A percentile compares a stretch with the other conserved stretches of the same genome.
phyloP scores from a whole-genome alignment of 2,888 invertebrate species.

The Chironomus tentans region DNA sequence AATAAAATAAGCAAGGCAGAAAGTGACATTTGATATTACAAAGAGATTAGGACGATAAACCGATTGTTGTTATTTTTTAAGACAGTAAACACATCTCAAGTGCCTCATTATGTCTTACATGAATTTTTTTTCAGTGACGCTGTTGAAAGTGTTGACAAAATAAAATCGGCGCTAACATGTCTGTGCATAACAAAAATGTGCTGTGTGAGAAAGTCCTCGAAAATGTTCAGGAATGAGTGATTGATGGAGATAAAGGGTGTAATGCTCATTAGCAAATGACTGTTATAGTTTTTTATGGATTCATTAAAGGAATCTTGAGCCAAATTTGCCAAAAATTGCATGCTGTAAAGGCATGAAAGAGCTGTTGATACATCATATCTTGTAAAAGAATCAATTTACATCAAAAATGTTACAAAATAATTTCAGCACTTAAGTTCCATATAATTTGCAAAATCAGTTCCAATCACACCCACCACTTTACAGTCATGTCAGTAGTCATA shows the following conservation, averaged over 20 bases:
- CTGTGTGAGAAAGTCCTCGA: neutral
- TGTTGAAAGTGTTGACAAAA: neutral
- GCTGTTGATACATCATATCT: too few species aligned
- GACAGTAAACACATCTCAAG: neutral
- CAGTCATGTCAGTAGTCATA: neutral
- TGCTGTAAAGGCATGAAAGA: too few species aligned
- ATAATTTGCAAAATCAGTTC: neutral
- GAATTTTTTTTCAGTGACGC: neutral
- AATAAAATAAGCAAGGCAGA: neutral
- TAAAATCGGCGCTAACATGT: neutral
- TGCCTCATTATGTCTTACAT: neutral
- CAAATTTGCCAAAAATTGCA: too few species aligned
- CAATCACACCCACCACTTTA: slow-evolving; percentile 17
- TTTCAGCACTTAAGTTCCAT: neutral
- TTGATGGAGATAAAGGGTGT: neutral
- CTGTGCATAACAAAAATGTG: neutral
- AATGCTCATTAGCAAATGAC: neutral
- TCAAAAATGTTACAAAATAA: too few species aligned
- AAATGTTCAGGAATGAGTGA: neutral
- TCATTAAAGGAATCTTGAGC: neutral
- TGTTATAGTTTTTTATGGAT: neutral
- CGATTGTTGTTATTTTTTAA: neutral
- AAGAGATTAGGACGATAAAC: neutral
- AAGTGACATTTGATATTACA: neutral
- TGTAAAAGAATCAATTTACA: neutral